Base-by-base conservation (phyloP, 2,888 invertebrate species). In the Lithophane socia region DNA sequence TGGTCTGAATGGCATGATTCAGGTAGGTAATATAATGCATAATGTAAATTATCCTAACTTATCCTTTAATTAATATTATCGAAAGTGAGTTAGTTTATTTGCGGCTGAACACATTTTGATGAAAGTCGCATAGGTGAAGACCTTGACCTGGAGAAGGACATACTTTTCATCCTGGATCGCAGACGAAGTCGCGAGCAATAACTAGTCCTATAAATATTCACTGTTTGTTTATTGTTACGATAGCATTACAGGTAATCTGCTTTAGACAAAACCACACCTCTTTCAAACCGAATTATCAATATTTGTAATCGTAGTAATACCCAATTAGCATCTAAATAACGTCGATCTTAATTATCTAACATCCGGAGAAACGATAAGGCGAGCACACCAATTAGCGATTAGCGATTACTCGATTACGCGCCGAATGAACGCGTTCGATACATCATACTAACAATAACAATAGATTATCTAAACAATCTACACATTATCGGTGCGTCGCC, bases 391-490 rank as follows among this genome's bases (percentile, higher is more conserved):
- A 86, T 87, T 76, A 87, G 24, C 75, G 52, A 61, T 76, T 73
- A 80, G 29, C n/a, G 67, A 82, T 68, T 61, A 78, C 61, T 76
- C 61, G 72, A 78, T 77, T 75, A 71, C 56, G 65, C 72, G 73
- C 64, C 64, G 67, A 77, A 76, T 64, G 73, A 76, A 61, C 71
- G 58, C 75, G 77, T 61, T 78, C 76, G 47, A 85, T 74, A 74
- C 72, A 77, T 79, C 75, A 79, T 61, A 74, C 74, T 60, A 74
- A 77, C 73, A 73, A 80, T 77, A 87, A 87, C 82, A 86, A 88
- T 84, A 86, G 84, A 86, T 86, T 79, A 88, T 88, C 84, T 77
- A 87, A 82, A 85, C 87, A 87, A 87, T 88, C 83, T 83, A 80
- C 79, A 79, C 78, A 79, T 79, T 81, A 86, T 85, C 86, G 84